Conservation (phyloP, 2,113 vertebrate genomes). For the Callithrix jacchus region DNA sequence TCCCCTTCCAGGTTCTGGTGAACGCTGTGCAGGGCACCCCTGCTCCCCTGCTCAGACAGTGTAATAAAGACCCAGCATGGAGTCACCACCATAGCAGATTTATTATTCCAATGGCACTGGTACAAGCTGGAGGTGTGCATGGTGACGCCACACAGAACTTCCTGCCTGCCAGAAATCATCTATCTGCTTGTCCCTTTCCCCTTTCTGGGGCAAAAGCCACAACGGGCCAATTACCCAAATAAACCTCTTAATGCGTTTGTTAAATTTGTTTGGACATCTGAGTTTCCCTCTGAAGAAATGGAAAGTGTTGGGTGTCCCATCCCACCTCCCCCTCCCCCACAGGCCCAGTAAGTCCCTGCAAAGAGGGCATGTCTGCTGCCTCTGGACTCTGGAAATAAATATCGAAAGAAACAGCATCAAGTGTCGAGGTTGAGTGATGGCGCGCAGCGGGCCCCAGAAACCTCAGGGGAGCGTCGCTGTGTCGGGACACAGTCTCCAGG, state of each 20-base stretch:
- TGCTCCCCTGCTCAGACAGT: not conserved
- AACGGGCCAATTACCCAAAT: constrained; percentile 36
- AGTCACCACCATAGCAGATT: constrained; percentile 78
- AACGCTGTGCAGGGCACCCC: not conserved
- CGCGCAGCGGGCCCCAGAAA: constrained; percentile 53
- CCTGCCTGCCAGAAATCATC: constrained; percentile 30
- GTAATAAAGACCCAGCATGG: accelerated
- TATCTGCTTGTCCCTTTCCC: not conserved
- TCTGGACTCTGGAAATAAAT: constrained; percentile 81
- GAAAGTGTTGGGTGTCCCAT: not conserved
- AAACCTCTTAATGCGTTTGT: constrained; percentile 23
- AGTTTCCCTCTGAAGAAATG: constrained; percentile 39
- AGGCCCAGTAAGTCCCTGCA: not conserved
- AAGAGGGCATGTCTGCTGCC: not conserved
- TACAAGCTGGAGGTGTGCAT: constrained; percentile 81
- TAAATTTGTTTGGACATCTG: constrained; percentile 15
- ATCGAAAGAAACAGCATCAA: constrained; percentile 68
- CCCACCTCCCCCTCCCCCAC: not conserved
- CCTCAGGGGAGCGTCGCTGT: constrained; percentile 58
- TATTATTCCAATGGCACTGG: constrained; percentile 86
- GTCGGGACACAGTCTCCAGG: constrained; percentile 75
- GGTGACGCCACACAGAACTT: constrained; percentile 62
- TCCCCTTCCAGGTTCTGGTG: not conserved
- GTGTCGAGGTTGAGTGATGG: constrained; percentile 77
- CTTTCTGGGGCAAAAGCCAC: not conserved